Evolutionary conservation across 2,888 invertebrate species (phyloP).

Genomic region (Aspidiotus rigidus): DNA sequence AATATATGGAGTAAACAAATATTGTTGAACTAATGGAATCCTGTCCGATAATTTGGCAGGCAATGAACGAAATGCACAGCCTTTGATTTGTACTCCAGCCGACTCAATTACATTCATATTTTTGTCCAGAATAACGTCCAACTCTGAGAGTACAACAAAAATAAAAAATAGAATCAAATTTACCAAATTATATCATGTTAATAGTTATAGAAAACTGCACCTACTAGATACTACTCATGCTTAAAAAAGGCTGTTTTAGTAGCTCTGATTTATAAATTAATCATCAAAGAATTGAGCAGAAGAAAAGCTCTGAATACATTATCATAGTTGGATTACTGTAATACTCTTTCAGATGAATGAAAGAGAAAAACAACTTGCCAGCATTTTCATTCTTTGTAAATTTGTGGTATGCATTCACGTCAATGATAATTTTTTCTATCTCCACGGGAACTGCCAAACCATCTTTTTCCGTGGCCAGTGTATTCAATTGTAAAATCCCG

Average conservation of each 20-base stretch:
- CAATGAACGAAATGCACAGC: slow-evolving; percentile 20
- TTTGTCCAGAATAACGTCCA: slow-evolving; percentile 17
- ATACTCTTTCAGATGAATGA: too few species aligned
- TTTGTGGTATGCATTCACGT: slow-evolving; percentile 28
- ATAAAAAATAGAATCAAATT: too few species aligned
- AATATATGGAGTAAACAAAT: slow-evolving; percentile 29
- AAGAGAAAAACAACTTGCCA: too few species aligned
- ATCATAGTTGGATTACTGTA: too few species aligned
- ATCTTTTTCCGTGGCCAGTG: slow-evolving; percentile 18
- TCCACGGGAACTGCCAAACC: slow-evolving; percentile 32
- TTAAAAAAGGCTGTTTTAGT: too few species aligned
- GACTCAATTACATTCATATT: slow-evolving; percentile 24
- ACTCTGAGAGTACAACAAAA: slow-evolving; percentile 21
- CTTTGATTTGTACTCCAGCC: slow-evolving; percentile 34
- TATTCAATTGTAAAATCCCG: slow-evolving; percentile 33
- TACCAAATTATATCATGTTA: too few species aligned
- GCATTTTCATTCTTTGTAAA: neutral
- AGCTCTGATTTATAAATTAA: too few species aligned
- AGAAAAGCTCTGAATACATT: too few species aligned
- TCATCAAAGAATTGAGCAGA: too few species aligned
- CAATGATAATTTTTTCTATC: slow-evolving; percentile 35
- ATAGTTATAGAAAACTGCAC: too few species aligned
- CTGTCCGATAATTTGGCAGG: slow-evolving; percentile 22
- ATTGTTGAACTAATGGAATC: slow-evolving; percentile 28
- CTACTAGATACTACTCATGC: too few species aligned